Evolutionary conservation across 1,140 invertebrate species (phyloP).

Genomic region (Drosophila carrolli): DNA sequence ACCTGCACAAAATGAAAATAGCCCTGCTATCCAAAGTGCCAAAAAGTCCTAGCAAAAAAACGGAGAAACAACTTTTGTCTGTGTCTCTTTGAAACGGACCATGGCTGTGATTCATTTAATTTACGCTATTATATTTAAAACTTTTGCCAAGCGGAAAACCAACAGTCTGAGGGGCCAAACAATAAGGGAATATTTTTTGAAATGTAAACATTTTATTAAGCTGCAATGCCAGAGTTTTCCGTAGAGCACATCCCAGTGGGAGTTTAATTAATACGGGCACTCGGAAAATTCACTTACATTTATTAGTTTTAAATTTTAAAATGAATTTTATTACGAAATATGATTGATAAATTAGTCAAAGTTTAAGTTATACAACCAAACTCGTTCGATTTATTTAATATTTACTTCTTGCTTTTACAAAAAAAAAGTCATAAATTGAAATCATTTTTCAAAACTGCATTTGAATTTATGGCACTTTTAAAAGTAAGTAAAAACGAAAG

Average conservation of each 20-base stretch:
- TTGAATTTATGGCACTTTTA: conserved; percentile 65
- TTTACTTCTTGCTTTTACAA: background rate
- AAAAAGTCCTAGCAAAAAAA: conserved; percentile 10
- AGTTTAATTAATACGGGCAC: conserved; percentile 1
- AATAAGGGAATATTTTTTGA: background rate
- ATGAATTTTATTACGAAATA: conserved; percentile 2
- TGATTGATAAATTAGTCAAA: background rate
- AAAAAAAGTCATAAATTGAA: conserved; percentile 2
- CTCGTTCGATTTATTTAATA: too few relatives aligned
- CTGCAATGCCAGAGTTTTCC: background rate
- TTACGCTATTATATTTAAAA: conserved; percentile 46
- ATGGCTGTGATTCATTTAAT: conserved; percentile 50
- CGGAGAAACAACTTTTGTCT: conserved; percentile 29
- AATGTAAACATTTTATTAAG: conserved; percentile 12
- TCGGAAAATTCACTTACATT: background rate
- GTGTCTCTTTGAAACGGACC: conserved; percentile 7
- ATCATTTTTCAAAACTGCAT: conserved; percentile 15
- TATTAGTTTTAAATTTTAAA: background rate
- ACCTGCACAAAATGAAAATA: conserved; percentile 14
- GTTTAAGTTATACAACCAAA: background rate
- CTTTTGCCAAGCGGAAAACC: conserved; percentile 18
- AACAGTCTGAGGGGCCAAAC: conserved; percentile 2
- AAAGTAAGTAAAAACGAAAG: conserved; percentile 38
- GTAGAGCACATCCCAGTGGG: background rate
- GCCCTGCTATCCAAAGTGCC: conserved; percentile 3